Base-by-base conservation (phyloP, 1,140 invertebrate species). In the Carcinoscorpius rotundicauda region DNA sequence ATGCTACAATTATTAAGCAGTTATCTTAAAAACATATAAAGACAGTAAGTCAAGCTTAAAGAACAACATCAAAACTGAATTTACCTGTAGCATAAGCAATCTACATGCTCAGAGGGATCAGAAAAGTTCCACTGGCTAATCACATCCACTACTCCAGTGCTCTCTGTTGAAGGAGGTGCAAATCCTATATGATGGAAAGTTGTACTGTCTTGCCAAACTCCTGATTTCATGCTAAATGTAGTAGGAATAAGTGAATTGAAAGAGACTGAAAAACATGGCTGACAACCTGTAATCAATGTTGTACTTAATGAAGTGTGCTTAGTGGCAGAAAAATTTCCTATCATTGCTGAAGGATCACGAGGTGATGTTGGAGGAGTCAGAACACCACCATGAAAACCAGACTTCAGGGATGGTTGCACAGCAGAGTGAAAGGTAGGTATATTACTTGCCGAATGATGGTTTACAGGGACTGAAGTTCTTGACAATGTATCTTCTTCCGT, bases 51-150 rank as follows among this genome's bases (percentile, higher is more conserved):
- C 29, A 29, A 29, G 29, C 29, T 29, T 29, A 29, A 29, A 29
- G 29, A 29, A 29, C 29, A 29, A 29, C 29, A 29, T 52, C 53
- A 60, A 56, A 6, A 29, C 51, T 29, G n/a, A 57, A 29, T 29
- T 29, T 29, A 29, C 29, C 29, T 29, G 85, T 79, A 71, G 75
- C 78, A 80, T 65, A 71, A 73, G 72, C 78, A 80, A 51, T 67
- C 67, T n/a, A 71, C 67, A 70, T 75, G 77, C n/a, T 72, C 63
- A n/a, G 73, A 73, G 4, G 77, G 75, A 66, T 97, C 93, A 59
- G 85, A 81, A 78, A 93, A 94, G 73, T 91, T 89, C 86, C 91
- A 93, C 6, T 85, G 84, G 52, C 83, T 84, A 64, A 68, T 70
- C 49, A 65, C 63, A 48, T 73, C 66, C 8, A 75, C 73, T 29